phyloP scores from a whole-genome alignment of 1,140 invertebrate species.

The Eumaeus atala region DNA sequence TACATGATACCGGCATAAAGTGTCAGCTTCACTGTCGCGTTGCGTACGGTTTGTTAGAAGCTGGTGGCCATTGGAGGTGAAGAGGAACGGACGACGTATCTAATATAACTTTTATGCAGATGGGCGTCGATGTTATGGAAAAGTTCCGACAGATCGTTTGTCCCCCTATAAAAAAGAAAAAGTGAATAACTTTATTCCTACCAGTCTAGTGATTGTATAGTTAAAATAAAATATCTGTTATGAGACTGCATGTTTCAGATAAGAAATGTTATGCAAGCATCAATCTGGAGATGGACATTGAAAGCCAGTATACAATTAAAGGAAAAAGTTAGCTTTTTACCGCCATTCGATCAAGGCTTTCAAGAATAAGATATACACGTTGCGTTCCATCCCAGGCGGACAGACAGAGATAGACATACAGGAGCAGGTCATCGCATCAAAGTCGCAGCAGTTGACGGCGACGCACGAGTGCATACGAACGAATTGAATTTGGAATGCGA shows the following conservation, averaged over 20 bases:
- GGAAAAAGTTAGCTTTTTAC: conserved; percentile 23
- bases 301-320: conserved; percentile 22
- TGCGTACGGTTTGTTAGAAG: no score
- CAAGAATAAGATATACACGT: conserved; percentile 19
- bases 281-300: conserved; percentile 16
- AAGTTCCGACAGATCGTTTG: no score
- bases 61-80: no score
- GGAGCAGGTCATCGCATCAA: conserved; percentile 20
- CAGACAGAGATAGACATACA: conserved; percentile 19
- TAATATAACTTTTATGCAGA: no score
- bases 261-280: conserved; percentile 11
- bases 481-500: conserved; percentile 26
- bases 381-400: conserved; percentile 13
- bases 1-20: no score
- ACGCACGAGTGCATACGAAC: conserved; percentile 36
- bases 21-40: no score
- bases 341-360: conserved; percentile 22
- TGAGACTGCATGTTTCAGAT: conserved; percentile 3
- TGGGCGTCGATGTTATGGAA: no score
- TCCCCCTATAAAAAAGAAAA: no score
- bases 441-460: conserved; percentile 27
- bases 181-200: no score
- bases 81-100: no score
- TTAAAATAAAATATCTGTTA: conserved; percentile 7
- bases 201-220: neutral